A percentile compares a stretch with the other conserved stretches of the same genome.
These are phyloP conservation scores for Vulpes vulpes DNA, from an alignment of 2,113 vertebrate species.

Conservation along the genomic window DNA sequence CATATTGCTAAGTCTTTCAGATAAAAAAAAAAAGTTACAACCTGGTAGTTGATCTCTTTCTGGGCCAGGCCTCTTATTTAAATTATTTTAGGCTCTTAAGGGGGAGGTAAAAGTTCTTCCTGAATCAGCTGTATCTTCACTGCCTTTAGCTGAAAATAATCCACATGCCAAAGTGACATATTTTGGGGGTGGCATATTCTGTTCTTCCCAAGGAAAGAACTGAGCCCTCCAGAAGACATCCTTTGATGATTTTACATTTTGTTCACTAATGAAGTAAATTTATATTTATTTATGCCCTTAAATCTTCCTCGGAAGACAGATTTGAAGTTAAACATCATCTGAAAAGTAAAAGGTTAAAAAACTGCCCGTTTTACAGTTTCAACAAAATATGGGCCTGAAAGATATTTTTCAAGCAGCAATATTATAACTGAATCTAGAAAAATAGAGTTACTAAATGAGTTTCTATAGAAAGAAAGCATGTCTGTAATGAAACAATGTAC, in stretches of 20 bases:
- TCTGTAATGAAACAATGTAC: not conserved
- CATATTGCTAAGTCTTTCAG: not conserved
- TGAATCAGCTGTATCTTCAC: not conserved
- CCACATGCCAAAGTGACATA: not conserved
- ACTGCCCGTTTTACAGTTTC: not conserved
- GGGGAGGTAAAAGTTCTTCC: not conserved
- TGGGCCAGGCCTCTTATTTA: not conserved
- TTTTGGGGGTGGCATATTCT: not conserved
- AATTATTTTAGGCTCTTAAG: not conserved
- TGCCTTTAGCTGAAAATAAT: not conserved
- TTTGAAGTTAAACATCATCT: not conserved
- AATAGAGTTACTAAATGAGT: not conserved
- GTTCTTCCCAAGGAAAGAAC: not conserved
- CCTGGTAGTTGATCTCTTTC: not conserved
- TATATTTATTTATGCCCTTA: not conserved
- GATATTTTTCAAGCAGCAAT: not conserved
- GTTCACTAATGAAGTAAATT: not conserved
- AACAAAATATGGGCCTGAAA: not conserved
- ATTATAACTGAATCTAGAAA: not conserved
- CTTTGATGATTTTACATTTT: not conserved
- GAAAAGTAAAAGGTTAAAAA: not conserved
- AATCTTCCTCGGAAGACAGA: not conserved
- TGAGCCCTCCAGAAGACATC: not conserved
- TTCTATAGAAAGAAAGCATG: not conserved
- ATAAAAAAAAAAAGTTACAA: not conserved